Conservation (phyloP, 2,888 invertebrate species). For the Leptopilina myrica region DNA sequence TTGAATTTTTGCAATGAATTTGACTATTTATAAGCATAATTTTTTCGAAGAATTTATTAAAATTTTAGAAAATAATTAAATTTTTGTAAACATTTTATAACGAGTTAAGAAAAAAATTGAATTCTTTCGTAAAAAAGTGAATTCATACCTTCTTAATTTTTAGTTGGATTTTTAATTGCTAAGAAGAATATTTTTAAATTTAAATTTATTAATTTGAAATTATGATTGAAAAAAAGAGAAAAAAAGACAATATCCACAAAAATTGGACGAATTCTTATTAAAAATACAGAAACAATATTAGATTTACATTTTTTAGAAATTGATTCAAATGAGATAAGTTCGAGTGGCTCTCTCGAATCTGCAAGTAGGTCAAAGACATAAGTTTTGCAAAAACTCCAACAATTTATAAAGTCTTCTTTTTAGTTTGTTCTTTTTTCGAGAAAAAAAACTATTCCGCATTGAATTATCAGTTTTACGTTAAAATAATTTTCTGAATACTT, state of each 20-base stretch:
- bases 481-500: background rate
- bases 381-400: conserved; percentile 11
- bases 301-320: conserved; percentile 3
- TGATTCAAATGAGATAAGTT: conserved; percentile 25
- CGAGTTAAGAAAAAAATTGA: too few relatives aligned
- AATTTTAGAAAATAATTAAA: too few relatives aligned
- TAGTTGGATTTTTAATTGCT: too few relatives aligned
- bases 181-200: too few relatives aligned
- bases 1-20: too few relatives aligned
- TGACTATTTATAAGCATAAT: too few relatives aligned
- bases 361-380: conserved; percentile 18
- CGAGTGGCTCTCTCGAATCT: background rate
- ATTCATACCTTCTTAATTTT: too few relatives aligned
- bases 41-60: too few relatives aligned
- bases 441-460: conserved; percentile 7
- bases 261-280: background rate
- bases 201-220: too few relatives aligned
- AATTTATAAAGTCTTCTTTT: conserved; percentile 21
- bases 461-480: background rate
- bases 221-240: background rate
- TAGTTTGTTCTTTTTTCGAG: background rate
- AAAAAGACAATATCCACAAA: background rate
- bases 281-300: background rate
- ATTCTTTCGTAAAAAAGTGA: too few relatives aligned
- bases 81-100: too few relatives aligned